Evolutionary conservation across 2,113 vertebrate genomes (phyloP), one percentile per base, ranked within the genome.

Genomic region (Cercopithecus mona): DNA sequence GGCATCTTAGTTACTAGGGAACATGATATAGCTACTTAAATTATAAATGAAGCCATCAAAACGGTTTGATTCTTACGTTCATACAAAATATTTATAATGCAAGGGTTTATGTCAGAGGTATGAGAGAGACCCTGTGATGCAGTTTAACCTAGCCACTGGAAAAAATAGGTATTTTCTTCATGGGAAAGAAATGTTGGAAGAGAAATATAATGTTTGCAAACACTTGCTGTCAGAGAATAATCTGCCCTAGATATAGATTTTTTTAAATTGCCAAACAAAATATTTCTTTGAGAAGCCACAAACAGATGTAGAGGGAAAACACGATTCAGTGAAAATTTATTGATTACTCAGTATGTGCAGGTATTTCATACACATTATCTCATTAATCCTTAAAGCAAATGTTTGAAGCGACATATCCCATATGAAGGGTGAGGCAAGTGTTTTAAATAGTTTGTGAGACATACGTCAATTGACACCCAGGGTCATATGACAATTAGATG

Each of bases 1-100:
- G 50, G 50, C 32, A 55, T 73, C 25, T 93, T 17, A 61, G 57
- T 92, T 96, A 75, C 76, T 86, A 70, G 79, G 87, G 38, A 68
- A 73, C 50, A 13, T 55, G 70, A 87, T 50, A 23, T n/a, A 81
- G 23, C 52, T 80, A 84, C 48, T 96, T 96, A 86, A 93, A 68
- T 80, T 70, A 35, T 68, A 88, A 97, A 90, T 75, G 64, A 94
- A 72, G 68, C 30, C 9, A 38, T 87, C 35, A 59, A 88, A 95
- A 86, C 23, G 73, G 38, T n/a, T 79, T 79, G 66, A 45, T 80
- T 87, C 79, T 85, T 88, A 35, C 30, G 57, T 76, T 40, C 68
- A 70, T 82, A 32, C 57, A 85, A 90, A 96, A 64, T 70, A 32
- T 84, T 90, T 84, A 23, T 66, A 80, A 87, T 66, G 11, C 43